Evolutionary conservation across 2,888 invertebrate species (phyloP).

Genomic region (Deilephila elpenor): DNA sequence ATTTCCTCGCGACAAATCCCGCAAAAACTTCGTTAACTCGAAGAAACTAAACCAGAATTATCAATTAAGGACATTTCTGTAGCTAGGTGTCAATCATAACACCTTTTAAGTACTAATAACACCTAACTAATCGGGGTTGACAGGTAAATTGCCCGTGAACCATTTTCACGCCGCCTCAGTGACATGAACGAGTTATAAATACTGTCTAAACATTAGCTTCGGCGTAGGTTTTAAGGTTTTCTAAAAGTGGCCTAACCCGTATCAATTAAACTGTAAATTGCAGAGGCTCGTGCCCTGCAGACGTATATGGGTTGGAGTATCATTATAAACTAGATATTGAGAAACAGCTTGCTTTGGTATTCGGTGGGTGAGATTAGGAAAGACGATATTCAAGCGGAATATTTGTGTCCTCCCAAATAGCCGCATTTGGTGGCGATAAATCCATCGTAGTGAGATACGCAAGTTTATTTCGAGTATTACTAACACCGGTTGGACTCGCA

Average conservation of each 20-base stretch:
- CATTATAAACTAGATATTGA: not conserved
- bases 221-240: not conserved
- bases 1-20: not conserved
- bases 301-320: too few species aligned
- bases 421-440: too few species aligned
- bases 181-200: not conserved
- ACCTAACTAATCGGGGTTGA: not conserved
- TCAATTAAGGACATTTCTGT: not conserved
- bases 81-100: slow-evolving; percentile 13
- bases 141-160: not conserved
- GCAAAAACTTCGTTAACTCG: slow-evolving; percentile 9
- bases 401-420: too few species aligned
- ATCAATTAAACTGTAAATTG: too few species aligned
- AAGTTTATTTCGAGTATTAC: too few species aligned
- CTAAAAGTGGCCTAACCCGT: not conserved
- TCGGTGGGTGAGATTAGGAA: not conserved
- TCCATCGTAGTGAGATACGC: too few species aligned
- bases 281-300: too few species aligned
- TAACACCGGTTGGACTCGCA: too few species aligned
- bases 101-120: not conserved
- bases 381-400: too few species aligned
- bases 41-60: not conserved
- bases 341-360: not conserved
- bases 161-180: not conserved
- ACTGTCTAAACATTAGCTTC: not conserved